Evolutionary conservation across 2,888 invertebrate genomes (phyloP), one percentile per base, ranked within the genome.

Genomic region (Laothoe populi): DNA sequence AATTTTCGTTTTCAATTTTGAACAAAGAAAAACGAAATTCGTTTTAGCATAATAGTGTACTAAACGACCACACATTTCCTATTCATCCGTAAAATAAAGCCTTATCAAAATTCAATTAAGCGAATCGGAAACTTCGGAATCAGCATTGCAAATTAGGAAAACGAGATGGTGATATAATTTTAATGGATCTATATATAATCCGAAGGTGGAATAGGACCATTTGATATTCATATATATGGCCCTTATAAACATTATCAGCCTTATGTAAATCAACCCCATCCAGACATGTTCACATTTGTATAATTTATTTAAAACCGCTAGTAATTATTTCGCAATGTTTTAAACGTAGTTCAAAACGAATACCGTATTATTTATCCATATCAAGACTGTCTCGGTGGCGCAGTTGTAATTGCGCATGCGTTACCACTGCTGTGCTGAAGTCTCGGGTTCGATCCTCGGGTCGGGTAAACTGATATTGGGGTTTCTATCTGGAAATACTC

Each of bases 131-230:
- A 76, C 71, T 78, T 74, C 63, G 64, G 63, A 74, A 81, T 82
- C 71, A 73, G 79, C 80, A 81, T 77, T 82, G 71, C 75, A 80
- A 82, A 82, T 83, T 70, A 70, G 62, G 67, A 57, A 74, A 81
- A 74, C 75, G 76, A 77, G 78, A 78, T 76, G 74, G 75, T 77
- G 78, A 79, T 80, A 81, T 73, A 70, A 76, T 71, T 76, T 76
- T 70, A 71, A 61, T 62, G 61, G 61, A 59, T 64, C 61, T 62
- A 62, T 64, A 61, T 57, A 57, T 61, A 58, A 67, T 62, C 59
- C 40, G 31, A 49, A 53, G 57, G 48, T 61, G 53, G 57, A 49
- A 38, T 45, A 11, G 45, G 45, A 16, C 23, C 8, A 46, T 61
- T 61, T 57, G 45, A 23, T 46, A 61, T 61, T 57, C 46, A 61